Percentiles rank a stretch among this genome's conserved stretches.
These are phyloP conservation scores for Fulmarus glacialis DNA, from an alignment of 2,113 vertebrate species.

Conservation along the genomic window DNA sequence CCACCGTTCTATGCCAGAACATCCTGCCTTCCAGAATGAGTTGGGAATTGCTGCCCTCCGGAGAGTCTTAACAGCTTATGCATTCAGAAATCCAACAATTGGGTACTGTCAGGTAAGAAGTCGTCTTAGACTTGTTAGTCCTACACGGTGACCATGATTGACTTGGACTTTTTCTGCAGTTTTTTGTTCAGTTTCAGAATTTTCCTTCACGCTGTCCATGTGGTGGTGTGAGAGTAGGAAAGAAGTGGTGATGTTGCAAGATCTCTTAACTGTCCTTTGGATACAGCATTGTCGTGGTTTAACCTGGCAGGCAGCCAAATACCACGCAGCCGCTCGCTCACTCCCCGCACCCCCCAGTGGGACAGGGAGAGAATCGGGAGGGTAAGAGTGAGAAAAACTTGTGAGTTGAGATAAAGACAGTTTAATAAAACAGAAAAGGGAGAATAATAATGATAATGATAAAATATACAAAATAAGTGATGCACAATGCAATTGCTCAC, in stretches of 20 bases:
- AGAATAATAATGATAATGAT: too few species aligned
- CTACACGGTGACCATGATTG: neutral
- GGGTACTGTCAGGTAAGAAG: conserved; percentile 94
- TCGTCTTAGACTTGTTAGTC: neutral
- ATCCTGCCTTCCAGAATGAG: conserved; percentile 96
- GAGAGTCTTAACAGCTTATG: conserved; percentile 94
- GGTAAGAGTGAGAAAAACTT: too few species aligned
- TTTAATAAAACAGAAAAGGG: too few species aligned
- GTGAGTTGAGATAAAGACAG: too few species aligned
- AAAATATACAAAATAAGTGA: too few species aligned
- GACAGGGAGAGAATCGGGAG: too few species aligned
- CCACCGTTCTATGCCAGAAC: conserved; percentile 97
- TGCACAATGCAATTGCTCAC: too few species aligned
- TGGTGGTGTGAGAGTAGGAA: neutral
- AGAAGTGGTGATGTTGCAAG: neutral
- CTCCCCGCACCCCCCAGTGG: too few species aligned
- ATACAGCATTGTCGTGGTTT: too few species aligned
- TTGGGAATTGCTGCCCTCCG: conserved; percentile 93
- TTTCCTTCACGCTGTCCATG: neutral
- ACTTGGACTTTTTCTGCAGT: neutral
- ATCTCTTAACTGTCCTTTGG: neutral
- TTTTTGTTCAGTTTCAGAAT: neutral
- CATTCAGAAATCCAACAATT: conserved; percentile 94
- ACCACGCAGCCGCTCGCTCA: too few species aligned
- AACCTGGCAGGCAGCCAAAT: too few species aligned